Conservation (phyloP, 2,797 vertebrate genomes). For the Microhierax caerulescens region DNA sequence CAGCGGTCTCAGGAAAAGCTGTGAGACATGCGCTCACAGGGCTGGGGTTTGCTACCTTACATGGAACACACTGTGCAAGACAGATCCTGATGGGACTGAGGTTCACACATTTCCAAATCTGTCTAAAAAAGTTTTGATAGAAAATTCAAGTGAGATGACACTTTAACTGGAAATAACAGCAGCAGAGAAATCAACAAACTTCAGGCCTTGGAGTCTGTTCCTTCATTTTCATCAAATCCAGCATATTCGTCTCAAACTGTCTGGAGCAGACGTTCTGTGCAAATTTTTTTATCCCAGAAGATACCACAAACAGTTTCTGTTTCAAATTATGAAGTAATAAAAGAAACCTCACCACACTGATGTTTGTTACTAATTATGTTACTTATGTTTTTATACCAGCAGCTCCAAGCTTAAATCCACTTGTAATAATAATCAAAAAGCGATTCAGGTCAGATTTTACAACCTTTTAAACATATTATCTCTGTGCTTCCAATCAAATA, state of each 20-base stretch:
- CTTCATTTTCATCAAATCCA: background rate
- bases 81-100: background rate
- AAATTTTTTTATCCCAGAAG: background rate
- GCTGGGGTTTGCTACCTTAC: background rate
- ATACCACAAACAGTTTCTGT: conserved; percentile 37
- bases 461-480: conserved; percentile 14
- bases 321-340: conserved; percentile 39
- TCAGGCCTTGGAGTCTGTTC: conserved; percentile 29
- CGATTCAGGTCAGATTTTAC: conserved; percentile 26
- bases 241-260: background rate
- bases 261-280: conserved; percentile 1
- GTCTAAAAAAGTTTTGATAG: background rate
- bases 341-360: background rate
- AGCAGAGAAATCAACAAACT: conserved; percentile 57
- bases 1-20: background rate
- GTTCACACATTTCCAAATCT: background rate
- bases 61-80: background rate
- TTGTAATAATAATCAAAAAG: background rate
- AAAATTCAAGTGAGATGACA: conserved; percentile 39
- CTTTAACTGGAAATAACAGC: conserved; percentile 53
- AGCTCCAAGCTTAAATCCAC: conserved; percentile 5
- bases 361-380: conserved; percentile 44
- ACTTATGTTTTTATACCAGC: conserved; percentile 16
- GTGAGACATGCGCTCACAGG: background rate
- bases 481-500: background rate